Base-by-base conservation (phyloP, 2,113 vertebrate species). In the Loxodonta africana region DNA sequence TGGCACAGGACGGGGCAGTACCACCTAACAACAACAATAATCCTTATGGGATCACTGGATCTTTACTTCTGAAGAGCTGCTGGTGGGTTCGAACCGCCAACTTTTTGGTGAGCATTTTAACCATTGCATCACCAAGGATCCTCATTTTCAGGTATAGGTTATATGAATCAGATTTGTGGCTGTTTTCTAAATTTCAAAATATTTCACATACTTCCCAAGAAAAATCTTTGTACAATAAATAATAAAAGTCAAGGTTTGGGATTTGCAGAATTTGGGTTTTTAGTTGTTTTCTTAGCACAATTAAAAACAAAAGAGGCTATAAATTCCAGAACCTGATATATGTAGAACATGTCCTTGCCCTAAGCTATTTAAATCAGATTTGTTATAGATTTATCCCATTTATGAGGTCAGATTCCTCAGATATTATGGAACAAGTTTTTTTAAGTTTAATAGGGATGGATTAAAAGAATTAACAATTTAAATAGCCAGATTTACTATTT, bases 321-420 rank as follows among this genome's bases (percentile, higher is more conserved):
- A 98, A 96, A 95, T 97, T 97, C 73, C 41, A 97, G 97, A 97
- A 87, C 57, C 96, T 95, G 96, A 97, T 87, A 93, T 97, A 92
- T 73, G 74, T 62, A 94, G 90, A 92, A 92, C 62, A 86, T 46
- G 53, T 51, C 78, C 53, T 88, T 30, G 62, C 12, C 71, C 53
- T 46, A 60, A 92, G 93, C 90, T 90, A 84, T 51, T 92, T 69
- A 88, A 94, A 92, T 97, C 94, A 83, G 62, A 44, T 81, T 86
- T 83, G 83, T 98, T 99, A 99, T 92, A 99, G 99, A 98, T 99
- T 99, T 99, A 99, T 99, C 99, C 99, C 99, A 69, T 99, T 99
- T 98, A 99, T 99, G 98, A 99, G 99, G 99, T 99, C 99, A 0
- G 99, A 99, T 98, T 99, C 99, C 98, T 99, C 99, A 1, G 99